These are phyloP conservation scores for Gonatopus flavifemur DNA, from an alignment of 1,140 invertebrate species.

Conservation along the genomic window DNA sequence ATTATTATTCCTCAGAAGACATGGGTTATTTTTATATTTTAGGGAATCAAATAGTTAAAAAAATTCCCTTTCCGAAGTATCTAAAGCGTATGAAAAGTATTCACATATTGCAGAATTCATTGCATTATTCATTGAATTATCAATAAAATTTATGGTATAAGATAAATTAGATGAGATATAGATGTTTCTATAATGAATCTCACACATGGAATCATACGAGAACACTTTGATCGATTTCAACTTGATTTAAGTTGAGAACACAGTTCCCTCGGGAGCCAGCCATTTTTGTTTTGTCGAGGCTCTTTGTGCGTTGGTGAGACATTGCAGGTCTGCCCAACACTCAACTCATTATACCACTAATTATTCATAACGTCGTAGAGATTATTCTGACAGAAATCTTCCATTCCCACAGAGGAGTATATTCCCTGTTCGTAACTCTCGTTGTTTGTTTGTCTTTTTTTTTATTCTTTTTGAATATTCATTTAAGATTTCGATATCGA, in stretches of 20 bases:
- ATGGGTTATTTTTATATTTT: no score
- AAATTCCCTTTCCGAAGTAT: no score
- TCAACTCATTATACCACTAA: slow-evolving; percentile 60
- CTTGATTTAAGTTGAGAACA: slow-evolving; percentile 47
- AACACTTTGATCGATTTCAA: background rate
- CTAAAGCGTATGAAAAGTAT: no score
- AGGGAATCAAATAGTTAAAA: no score
- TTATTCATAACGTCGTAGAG: slow-evolving; percentile 54
- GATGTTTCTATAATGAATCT: no score
- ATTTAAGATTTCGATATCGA: no score
- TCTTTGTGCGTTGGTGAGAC: slow-evolving; percentile 53
- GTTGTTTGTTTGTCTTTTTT: slow-evolving; percentile 22
- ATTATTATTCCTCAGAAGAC: no score
- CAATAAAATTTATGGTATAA: no score
- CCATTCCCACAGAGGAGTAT: slow-evolving; percentile 38
- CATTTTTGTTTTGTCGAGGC: slow-evolving; percentile 47
- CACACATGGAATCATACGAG: no score
- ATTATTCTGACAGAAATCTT: slow-evolving; percentile 49
- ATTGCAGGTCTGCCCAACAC: slow-evolving; percentile 53
- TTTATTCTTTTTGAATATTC: slow-evolving; percentile 24
- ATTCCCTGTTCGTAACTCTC: slow-evolving; percentile 16
- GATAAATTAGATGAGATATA: no score
- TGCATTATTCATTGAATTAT: no score
- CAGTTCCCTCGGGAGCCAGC: slow-evolving; percentile 29
- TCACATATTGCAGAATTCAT: no score